phyloP scores from a whole-genome alignment of 2,113 vertebrate species.

The Corythoichthys haematopterus region DNA sequence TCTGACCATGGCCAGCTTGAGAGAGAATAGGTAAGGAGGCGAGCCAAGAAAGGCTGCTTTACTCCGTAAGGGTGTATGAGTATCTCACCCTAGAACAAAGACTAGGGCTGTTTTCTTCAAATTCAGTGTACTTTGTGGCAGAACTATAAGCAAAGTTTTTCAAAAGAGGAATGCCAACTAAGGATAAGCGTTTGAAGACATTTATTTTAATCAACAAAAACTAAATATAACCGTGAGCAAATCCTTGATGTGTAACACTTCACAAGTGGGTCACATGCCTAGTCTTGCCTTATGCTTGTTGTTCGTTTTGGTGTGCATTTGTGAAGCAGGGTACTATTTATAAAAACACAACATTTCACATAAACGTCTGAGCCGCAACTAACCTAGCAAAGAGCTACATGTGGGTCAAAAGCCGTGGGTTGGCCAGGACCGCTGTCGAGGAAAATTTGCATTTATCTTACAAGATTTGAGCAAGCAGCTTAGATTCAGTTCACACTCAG shows the following conservation, averaged over 20 bases:
- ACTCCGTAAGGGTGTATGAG: not conserved
- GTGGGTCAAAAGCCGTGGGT: too few relatives aligned
- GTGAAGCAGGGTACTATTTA: too few relatives aligned
- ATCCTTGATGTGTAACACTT: not conserved
- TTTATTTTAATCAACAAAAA: not conserved
- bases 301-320: too few relatives aligned
- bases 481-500: too few relatives aligned
- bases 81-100: not conserved
- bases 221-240: not conserved
- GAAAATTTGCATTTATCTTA: too few relatives aligned
- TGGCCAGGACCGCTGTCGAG: too few relatives aligned
- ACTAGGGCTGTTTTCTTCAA: not conserved
- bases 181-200: not conserved
- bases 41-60: conserved; percentile 9
- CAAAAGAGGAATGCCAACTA: not conserved
- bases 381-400: too few relatives aligned
- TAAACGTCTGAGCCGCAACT: too few relatives aligned
- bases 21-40: conserved; percentile 16
- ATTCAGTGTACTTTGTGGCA: not conserved
- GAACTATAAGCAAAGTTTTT: not conserved
- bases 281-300: too few relatives aligned
- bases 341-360: too few relatives aligned
- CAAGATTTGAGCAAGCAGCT: too few relatives aligned
- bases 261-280: too few relatives aligned
- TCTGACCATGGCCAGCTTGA: conserved; percentile 37